Base-by-base conservation (phyloP, 2,113 vertebrate genomes). In the Myiagra hebetior region DNA sequence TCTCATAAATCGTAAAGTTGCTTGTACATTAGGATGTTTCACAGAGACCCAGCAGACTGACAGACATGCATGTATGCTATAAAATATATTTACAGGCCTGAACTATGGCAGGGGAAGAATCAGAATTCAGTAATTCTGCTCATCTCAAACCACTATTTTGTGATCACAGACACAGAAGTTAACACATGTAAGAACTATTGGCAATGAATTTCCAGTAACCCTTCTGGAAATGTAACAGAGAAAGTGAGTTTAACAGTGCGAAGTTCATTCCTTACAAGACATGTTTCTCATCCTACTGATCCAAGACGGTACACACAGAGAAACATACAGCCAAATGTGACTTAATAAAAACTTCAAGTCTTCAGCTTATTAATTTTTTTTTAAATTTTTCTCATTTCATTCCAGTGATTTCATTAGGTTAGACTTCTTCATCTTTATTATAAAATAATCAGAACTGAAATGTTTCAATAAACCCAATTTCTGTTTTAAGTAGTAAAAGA, bases 401-500 rank as follows among this genome's bases (percentile, higher is more conserved):
- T 65, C 68, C 73, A 82, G 91, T 94, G 84, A 93, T 97, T 97
- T 97, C 88, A 96, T 94, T 97, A 96, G 80, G 92, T 93, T 96
- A 87, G 92, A 86, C 74, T 97, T 95, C 96, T 91, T 96, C 95
- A 96, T 95, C 95, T 95, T 96, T 97, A 97, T 97, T 98, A 97
- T 96, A 77, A 97, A 95, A 73, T 88, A 95, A 86, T 95, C 87
- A 97, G 94, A 97, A 97, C 81, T 89, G 95, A 95, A 97, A 97
- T 96, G 85, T 97, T 97, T 97, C 93, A 96, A 93, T 95, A 96
- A 96, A 94, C 86, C 27, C 53, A 94, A 87, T 95, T 97, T 97
- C 97, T 94, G 80, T 89, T 95, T 94, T 93, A 95, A 95, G 90
- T 49, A 93, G 63, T 59, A 95, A 97, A 97, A 93, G 95, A 89